phyloP scores from a whole-genome alignment of 2,888 invertebrate genomes.

The Xanthorhoe spadicearia region DNA sequence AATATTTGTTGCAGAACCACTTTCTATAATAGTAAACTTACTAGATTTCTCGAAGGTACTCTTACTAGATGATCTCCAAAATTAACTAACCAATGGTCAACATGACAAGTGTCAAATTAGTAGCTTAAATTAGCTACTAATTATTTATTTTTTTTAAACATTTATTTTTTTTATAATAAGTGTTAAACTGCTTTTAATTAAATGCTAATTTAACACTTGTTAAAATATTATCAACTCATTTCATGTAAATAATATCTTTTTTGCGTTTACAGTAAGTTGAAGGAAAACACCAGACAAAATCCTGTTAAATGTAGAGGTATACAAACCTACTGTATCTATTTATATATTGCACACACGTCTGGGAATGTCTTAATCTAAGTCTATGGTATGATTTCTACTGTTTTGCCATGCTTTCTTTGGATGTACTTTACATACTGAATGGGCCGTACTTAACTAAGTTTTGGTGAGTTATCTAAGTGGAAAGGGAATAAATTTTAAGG shows the following conservation, averaged over 20 bases:
- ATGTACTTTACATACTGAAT: background rate
- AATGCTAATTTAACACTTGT: too few species aligned
- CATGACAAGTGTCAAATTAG: too few species aligned
- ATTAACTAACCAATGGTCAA: too few species aligned
- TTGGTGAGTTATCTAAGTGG: slow-evolving; percentile 11
- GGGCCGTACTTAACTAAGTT: slow-evolving; percentile 15
- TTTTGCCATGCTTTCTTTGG: slow-evolving; percentile 27
- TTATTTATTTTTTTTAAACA: too few species aligned
- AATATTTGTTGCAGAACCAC: too few species aligned
- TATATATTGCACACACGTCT: slow-evolving; percentile 22
- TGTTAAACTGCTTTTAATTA: too few species aligned
- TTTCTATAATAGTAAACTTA: too few species aligned
- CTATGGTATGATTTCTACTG: slow-evolving; percentile 14
- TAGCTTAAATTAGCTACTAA: too few species aligned
- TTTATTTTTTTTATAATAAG: too few species aligned
- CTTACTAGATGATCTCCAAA: too few species aligned
- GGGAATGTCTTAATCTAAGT: slow-evolving; percentile 29
- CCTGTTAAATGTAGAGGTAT: slow-evolving; percentile 25
- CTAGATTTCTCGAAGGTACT: too few species aligned
- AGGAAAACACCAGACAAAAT: slow-evolving; percentile 15
- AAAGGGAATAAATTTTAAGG: slow-evolving; percentile 11
- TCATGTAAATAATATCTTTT: background rate
- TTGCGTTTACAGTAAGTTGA: slow-evolving; percentile 4
- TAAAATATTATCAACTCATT: too few species aligned
- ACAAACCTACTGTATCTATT: slow-evolving; percentile 25